These are phyloP conservation scores for Ophion obscuratus DNA, from an alignment of 2,888 invertebrate species.

Conservation along the genomic window DNA sequence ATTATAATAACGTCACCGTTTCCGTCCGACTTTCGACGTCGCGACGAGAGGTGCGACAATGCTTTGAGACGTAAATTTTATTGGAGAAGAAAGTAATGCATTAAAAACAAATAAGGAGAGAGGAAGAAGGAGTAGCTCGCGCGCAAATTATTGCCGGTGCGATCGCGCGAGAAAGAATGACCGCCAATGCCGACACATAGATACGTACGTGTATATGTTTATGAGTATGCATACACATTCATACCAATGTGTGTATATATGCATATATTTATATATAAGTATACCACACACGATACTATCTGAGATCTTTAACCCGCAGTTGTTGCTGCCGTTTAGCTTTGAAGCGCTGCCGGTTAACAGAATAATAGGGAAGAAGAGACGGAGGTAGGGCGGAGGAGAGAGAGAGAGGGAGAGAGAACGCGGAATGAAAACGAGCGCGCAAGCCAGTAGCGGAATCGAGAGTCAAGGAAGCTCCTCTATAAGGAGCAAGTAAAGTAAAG, in stretches of 20 bases:
- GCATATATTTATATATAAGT: slow-evolving; percentile 2
- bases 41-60: slow-evolving; percentile 43
- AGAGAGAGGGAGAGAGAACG: slow-evolving; percentile 5
- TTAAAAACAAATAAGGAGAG: slow-evolving; percentile 18
- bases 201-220: neutral
- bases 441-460: slow-evolving; percentile 57
- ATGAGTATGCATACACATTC: no score
- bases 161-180: slow-evolving; percentile 14
- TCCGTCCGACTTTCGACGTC: slow-evolving; percentile 3
- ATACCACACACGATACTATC: slow-evolving; percentile 50
- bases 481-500: slow-evolving; percentile 3
- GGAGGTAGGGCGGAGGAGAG: neutral
- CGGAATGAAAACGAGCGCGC: slow-evolving; percentile 32
- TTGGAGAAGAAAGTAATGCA: slow-evolving; percentile 34
- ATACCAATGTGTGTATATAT: neutral
- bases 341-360: slow-evolving; percentile 59
- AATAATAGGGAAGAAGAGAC: slow-evolving; percentile 40
- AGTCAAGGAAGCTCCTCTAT: slow-evolving; percentile 17
- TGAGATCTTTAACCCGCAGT: slow-evolving; percentile 54
- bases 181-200: slow-evolving; percentile 16
- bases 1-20: slow-evolving; percentile 27
- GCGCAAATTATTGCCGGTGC: slow-evolving; percentile 21
- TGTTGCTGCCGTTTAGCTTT: slow-evolving; percentile 58
- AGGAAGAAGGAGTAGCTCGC: slow-evolving; percentile 48
- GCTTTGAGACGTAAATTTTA: slow-evolving; percentile 36